Conservation (phyloP, 2,113 vertebrate genomes). For the Nanorana parkeri region DNA sequence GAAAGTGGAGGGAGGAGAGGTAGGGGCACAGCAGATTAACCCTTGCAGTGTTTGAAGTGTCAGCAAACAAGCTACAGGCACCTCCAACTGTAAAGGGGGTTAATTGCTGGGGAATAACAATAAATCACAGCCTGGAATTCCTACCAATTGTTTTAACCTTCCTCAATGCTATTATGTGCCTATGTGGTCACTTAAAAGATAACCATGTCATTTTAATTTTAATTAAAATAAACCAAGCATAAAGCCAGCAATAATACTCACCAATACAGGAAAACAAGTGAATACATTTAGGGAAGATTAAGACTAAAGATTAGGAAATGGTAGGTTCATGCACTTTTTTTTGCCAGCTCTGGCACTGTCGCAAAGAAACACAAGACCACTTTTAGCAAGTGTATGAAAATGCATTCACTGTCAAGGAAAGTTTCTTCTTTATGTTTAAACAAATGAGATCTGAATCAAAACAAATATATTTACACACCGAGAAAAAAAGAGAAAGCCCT, state of each 20-base stretch:
- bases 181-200: slow-evolving; percentile 12
- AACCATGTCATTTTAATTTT: neutral
- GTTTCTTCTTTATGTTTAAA: slow-evolving; percentile 8
- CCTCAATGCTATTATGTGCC: slow-evolving; percentile 6
- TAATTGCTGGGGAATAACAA: slow-evolving; percentile 46
- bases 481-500: neutral
- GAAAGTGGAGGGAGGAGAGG: slow-evolving; percentile 10
- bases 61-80: slow-evolving; percentile 49
- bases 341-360: neutral
- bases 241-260: neutral
- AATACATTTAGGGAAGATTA: too few relatives aligned
- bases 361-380: neutral
- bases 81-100: slow-evolving; percentile 43
- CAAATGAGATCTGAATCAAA: slow-evolving; percentile 19
- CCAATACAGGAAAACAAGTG: too few relatives aligned
- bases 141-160: slow-evolving; percentile 38
- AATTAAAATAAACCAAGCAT: neutral
- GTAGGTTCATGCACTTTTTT: neutral
- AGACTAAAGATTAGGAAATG: too few relatives aligned
- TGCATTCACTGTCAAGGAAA: neutral
- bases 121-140: slow-evolving; percentile 40
- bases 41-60: slow-evolving; percentile 45
- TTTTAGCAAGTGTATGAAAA: neutral
- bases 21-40: slow-evolving; percentile 49
- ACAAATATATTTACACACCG: neutral